phyloP scores from a whole-genome alignment of 1,140 invertebrate genomes.

The Caenorhabditis inopinata region DNA sequence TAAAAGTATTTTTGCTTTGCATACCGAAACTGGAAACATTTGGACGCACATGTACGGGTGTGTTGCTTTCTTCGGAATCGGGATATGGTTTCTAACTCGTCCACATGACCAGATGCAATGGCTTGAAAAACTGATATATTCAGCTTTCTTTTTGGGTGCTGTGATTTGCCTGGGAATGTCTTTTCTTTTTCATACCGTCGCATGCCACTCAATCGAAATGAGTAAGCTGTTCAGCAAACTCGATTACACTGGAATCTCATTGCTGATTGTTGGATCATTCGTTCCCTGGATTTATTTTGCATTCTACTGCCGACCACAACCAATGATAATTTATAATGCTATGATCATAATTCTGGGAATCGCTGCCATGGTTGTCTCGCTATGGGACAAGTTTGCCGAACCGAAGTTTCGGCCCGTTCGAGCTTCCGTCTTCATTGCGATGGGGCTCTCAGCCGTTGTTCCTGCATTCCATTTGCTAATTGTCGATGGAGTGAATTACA shows the following conservation, averaged over 20 bases:
- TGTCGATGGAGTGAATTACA: constrained; percentile 68
- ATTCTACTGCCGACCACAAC: constrained; percentile 81
- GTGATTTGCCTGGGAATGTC: constrained; percentile 94
- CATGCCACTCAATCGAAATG: constrained; percentile 91
- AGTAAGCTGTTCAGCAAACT: constrained; percentile 96
- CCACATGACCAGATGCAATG: constrained; percentile 69
- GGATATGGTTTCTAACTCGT: constrained; percentile 79
- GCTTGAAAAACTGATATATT: constrained; percentile 73
- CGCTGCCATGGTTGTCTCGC: constrained; percentile 88
- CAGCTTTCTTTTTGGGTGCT: constrained; percentile 89
- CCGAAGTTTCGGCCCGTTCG: constrained; percentile 80
- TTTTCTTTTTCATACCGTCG: constrained; percentile 94
- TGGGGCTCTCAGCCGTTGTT: constrained; percentile 67
- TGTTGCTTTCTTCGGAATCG: constrained; percentile 78
- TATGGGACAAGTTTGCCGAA: constrained; percentile 95
- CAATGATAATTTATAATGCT: constrained; percentile 68
- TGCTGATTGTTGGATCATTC: constrained; percentile 97
- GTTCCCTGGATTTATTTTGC: constrained; percentile 99
- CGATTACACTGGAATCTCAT: constrained; percentile 96
- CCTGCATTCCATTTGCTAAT: constrained; percentile 70
- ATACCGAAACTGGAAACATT: constrained; percentile 90
- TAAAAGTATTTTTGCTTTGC: constrained; percentile 87
- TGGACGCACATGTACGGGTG: constrained; percentile 91
- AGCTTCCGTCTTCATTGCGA: constrained; percentile 70
- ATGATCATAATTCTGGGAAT: constrained; percentile 85